These are phyloP conservation scores for Pristionchus arcanus DNA, from an alignment of 2,888 invertebrate genomes.

Conservation along the genomic window DNA sequence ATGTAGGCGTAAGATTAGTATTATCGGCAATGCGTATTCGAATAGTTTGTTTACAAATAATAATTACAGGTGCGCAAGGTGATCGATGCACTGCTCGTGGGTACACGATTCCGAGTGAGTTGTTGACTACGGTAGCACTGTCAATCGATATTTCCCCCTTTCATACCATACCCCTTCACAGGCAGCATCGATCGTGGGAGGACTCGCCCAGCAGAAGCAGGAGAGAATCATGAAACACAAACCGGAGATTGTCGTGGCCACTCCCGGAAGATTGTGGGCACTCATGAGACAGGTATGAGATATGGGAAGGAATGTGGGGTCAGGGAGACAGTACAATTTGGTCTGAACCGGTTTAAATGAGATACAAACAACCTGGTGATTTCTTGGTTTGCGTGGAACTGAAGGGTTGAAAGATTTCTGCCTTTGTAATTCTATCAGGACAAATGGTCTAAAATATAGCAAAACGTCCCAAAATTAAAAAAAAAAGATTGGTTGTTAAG, in stretches of 20 bases:
- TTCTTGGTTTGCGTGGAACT: no score
- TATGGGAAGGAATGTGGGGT: background rate
- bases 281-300: constrained; percentile 86
- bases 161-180: constrained; percentile 68
- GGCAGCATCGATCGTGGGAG: constrained; percentile 92
- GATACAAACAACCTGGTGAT: background rate
- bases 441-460: background rate
- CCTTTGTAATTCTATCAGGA: background rate
- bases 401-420: background rate
- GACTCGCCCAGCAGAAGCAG: constrained; percentile 94
- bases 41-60: no score
- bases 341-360: background rate
- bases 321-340: no score
- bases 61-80: constrained; percentile 89
- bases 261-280: constrained; percentile 98
- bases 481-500: constrained; percentile 48
- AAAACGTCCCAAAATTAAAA: background rate
- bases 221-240: constrained; percentile 86
- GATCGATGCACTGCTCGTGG: constrained; percentile 87
- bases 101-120: constrained; percentile 85
- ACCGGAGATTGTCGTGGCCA: constrained; percentile 96
- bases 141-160: background rate
- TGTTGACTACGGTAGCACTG: background rate
- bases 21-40: background rate
- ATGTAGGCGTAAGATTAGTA: background rate